Evolutionary conservation across 2,797 vertebrate species (phyloP), one percentile per base, ranked within the genome.

Genomic region (Mus spretus): DNA sequence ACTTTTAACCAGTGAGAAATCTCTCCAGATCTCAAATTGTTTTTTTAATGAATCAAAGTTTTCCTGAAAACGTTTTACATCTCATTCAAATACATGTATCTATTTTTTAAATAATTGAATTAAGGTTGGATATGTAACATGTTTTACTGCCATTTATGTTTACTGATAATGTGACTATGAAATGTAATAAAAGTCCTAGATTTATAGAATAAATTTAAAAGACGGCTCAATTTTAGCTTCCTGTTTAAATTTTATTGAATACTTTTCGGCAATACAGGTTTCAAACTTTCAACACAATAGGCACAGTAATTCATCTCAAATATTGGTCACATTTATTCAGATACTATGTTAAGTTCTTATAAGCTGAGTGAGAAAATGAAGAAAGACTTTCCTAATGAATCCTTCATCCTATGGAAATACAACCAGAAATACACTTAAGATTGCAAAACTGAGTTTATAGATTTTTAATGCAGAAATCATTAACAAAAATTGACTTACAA

Each of bases 361-460:
- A 81, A 95, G 55, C 17, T 87, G 26, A 96, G 93, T 72, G 24
- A 22, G 81, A 96, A 89, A 47, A 65, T 19, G 17, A 20, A 80
- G 59, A 85, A 97, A 75, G 31, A 82, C 44, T 94, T 97, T 75
- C 44, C 94, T 81, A 95, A 82, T 93, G 34, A 97, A 88, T 26
- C 15, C 7, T 13, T 47, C 87, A 87, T 78, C 26, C 15, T 55
- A 1, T 86, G 26, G 61, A 77, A 65, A 97, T 93, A 1, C 47
- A 94, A 96, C 87, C n/a, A 77, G 26, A 95, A 97, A 97, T 92
- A n/a, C 80, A 93, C 34, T 31, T 44, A 57, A 31, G 82, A 94
- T 97, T 98, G 97, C 75, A 95, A 92, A 97, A 91, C 22, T 95
- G 20, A 61, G 70, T 93, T 98, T 97, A 67, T 93, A 72, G 1